Evolutionary conservation across 2,113 vertebrate species (phyloP), one percentile per base, ranked within the genome.

Genomic region (Gavia stellata): DNA sequence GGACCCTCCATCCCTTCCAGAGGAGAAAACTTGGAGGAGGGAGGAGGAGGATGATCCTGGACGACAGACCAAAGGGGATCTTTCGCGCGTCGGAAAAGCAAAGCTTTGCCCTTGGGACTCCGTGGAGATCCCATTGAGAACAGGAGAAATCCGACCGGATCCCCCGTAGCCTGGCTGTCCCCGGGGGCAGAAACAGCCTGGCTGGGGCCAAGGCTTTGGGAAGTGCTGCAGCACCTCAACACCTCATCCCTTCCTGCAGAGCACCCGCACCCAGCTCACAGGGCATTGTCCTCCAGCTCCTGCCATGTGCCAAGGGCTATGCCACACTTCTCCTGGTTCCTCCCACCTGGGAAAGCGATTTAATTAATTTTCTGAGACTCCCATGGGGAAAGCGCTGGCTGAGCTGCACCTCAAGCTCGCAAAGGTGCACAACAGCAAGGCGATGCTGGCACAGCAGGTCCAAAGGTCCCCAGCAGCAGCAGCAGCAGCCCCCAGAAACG

Each of bases 391-490:
- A 47, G 40, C 11, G 2, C 50, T 58, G 71, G 33, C 33, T 26
- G 26, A 74, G 33, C 24, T 56, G 68, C 34, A 29, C 33, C 53
- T 40, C 25, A n/a, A 72, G 56, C 58, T 47, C 3, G 2, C 42
- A 24, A 24, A 47, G 5, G 47, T 2, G 4, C 4, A 1, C 9
- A 4, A 42, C 1, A 16, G 15, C 14, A 28, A 82, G 18, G 28
- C 2, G 6, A 17, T n/a, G 29, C 47, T 29, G 66, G 50, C 68
- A 42, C n/a, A 21, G 70, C 38, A 14, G 24, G 34, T 17, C 42
- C 40, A 33, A 36, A 28, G 21, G 42, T 33, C 53, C 67, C 31
- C 49, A 40, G 45, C 38, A 70, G 40, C 49, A 40, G 45, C 38
- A 70, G 40, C 53, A 63, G 56, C 50, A 28, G 36, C 78, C 45